These are phyloP conservation scores for Hylia prasina DNA, from an alignment of 2,113 vertebrate genomes.

Conservation along the genomic window DNA sequence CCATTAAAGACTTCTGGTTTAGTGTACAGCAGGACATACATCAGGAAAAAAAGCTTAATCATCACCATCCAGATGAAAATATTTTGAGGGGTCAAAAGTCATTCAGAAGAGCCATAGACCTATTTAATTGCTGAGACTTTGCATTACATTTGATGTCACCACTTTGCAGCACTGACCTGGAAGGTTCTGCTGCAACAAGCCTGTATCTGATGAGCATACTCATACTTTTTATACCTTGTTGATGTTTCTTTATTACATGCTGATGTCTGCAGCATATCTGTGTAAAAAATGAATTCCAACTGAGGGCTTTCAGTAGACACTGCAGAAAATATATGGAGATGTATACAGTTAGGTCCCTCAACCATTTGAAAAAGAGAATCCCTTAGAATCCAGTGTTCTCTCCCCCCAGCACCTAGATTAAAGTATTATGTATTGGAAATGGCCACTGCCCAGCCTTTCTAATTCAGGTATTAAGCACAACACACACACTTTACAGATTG, in stretches of 20 bases:
- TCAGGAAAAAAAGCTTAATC: neutral
- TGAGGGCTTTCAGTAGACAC: neutral
- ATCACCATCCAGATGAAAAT: neutral
- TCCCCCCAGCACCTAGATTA: neutral
- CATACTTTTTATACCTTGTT: neutral
- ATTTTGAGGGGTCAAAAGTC: neutral
- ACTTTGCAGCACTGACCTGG: neutral
- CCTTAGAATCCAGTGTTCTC: neutral
- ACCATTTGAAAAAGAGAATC: neutral
- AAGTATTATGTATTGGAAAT: neutral
- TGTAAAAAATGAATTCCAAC: neutral
- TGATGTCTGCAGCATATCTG: neutral
- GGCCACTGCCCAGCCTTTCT: neutral
- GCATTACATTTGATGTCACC: neutral
- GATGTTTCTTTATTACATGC: neutral
- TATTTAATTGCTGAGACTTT: neutral
- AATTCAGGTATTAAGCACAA: neutral
- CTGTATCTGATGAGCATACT: neutral
- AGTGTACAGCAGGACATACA: neutral
- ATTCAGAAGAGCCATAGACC: neutral
- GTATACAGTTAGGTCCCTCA: neutral
- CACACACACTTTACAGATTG: neutral
- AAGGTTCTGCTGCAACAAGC: neutral
- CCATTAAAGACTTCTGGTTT: neutral
- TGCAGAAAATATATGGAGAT: neutral